These are phyloP conservation scores for Cydia strobilella DNA, from an alignment of 1,140 invertebrate species.

Conservation along the genomic window DNA sequence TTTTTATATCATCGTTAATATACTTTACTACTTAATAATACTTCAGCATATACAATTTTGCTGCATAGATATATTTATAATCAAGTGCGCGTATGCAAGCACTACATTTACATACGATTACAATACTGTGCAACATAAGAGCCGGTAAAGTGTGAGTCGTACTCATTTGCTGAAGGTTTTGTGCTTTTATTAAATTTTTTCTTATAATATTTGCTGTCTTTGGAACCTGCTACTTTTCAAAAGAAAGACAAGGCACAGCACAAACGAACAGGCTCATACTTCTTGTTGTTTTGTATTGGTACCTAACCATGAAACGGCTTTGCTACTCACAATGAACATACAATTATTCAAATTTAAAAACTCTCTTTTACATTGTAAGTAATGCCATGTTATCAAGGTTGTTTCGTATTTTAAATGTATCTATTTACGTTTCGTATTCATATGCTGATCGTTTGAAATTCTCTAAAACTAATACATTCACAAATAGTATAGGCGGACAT, in stretches of 20 bases:
- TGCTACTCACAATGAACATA: too few species aligned
- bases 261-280: too few species aligned
- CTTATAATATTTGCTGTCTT: neutral
- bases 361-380: too few species aligned
- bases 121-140: neutral
- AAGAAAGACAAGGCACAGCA: too few species aligned
- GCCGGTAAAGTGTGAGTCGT: neutral
- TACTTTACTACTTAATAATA: too few species aligned
- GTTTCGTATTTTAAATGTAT: too few species aligned
- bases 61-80: neutral
- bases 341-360: too few species aligned
- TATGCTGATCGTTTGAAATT: neutral
- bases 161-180: neutral
- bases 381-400: too few species aligned
- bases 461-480: neutral
- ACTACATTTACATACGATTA: constrained; percentile 17
- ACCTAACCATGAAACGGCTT: too few species aligned
- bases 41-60: neutral
- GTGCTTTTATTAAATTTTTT: neutral
- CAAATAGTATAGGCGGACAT: neutral
- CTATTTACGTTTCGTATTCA: neutral
- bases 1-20: too few species aligned
- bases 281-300: too few species aligned
- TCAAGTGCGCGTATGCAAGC: neutral
- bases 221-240: too few species aligned